Evolutionary conservation across 2,888 invertebrate genomes (phyloP).

Genomic region (Leptinotarsa haldemani): DNA sequence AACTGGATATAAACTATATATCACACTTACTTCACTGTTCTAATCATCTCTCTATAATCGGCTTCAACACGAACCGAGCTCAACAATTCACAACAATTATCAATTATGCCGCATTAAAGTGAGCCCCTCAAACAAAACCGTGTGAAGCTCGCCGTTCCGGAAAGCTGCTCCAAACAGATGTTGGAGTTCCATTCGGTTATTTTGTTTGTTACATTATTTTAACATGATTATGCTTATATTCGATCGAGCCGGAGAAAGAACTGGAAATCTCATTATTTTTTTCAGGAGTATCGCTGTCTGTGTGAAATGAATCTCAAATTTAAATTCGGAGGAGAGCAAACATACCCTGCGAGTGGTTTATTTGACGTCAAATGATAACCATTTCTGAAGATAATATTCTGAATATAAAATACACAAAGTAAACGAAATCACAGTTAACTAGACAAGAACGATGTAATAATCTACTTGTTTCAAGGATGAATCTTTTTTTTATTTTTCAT

Average conservation of each 20-base stretch:
- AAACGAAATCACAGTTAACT: too few relatives aligned
- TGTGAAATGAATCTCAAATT: too few relatives aligned
- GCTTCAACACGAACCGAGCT: background rate
- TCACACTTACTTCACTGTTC: background rate
- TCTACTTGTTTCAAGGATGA: too few relatives aligned
- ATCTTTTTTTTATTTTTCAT: too few relatives aligned
- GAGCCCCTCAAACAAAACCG: slow-evolving; percentile 2
- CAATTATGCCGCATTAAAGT: slow-evolving; percentile 12
- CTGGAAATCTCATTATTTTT: slow-evolving; percentile 15
- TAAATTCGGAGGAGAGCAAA: too few relatives aligned
- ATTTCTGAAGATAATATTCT: too few relatives aligned
- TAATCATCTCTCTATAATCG: background rate
- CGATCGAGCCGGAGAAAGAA: background rate
- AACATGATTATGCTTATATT: slow-evolving; percentile 2
- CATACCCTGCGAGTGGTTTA: too few relatives aligned
- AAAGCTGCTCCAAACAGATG: slow-evolving; percentile 13
- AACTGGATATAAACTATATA: too few relatives aligned
- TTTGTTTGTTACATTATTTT: slow-evolving; percentile 3
- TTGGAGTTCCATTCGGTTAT: background rate
- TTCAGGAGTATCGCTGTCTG: background rate
- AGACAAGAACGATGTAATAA: too few relatives aligned
- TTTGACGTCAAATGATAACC: too few relatives aligned
- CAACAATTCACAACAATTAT: slow-evolving; percentile 13
- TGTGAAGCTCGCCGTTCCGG: slow-evolving; percentile 1
- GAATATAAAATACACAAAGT: too few relatives aligned